A percentile compares a stretch with the other conserved stretches of the same genome.
Evolutionary conservation across 2,113 vertebrate species (phyloP).

Genomic region (Rhineura floridana): DNA sequence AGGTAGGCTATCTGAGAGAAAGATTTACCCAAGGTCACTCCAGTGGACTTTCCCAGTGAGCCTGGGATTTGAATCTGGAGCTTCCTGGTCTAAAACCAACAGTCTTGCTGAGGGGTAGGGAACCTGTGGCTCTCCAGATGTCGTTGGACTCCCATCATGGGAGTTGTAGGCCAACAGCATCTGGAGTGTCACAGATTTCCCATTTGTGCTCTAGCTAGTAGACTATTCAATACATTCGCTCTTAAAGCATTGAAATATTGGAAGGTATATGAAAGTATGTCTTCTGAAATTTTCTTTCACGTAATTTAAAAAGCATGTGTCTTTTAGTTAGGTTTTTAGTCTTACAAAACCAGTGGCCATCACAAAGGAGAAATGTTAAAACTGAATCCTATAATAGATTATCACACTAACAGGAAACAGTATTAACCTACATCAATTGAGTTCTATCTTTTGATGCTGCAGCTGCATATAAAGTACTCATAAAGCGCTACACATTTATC

Average conservation of each 20-base stretch:
- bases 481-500: neutral
- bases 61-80: neutral
- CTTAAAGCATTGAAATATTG: neutral
- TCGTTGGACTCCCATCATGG: too few relatives aligned
- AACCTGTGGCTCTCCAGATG: too few relatives aligned
- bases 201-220: too few relatives aligned
- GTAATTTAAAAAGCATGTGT: neutral
- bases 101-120: neutral
- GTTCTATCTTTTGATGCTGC: neutral
- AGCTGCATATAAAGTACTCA: neutral
- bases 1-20: neutral
- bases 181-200: too few relatives aligned
- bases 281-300: neutral
- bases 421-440: neutral
- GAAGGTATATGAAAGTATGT: neutral
- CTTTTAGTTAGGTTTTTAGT: neutral
- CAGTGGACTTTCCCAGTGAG: neutral
- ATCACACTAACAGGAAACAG: neutral
- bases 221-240: neutral
- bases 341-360: neutral
- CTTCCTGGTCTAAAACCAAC: neutral
- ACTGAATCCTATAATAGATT: neutral
- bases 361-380: neutral
- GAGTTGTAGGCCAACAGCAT: too few relatives aligned
- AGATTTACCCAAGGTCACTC: neutral